Conservation (phyloP, 1,140 invertebrate genomes). For the Bombus difficillimus region DNA sequence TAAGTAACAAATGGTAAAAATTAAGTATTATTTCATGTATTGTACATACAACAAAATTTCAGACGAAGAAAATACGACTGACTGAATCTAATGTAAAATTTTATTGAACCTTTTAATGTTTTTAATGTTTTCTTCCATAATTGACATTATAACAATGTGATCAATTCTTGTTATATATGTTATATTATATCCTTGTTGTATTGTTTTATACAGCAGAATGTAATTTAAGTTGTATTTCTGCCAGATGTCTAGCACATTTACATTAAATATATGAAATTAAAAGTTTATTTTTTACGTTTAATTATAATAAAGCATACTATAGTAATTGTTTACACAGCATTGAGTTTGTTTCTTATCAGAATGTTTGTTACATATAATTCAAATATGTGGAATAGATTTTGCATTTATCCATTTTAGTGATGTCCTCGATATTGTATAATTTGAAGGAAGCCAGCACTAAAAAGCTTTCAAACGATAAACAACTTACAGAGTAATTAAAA, state of each 20-base stretch:
- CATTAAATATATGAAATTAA: too few relatives aligned
- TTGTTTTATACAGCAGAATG: too few relatives aligned
- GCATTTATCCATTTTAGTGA: neutral
- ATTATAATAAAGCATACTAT: too few relatives aligned
- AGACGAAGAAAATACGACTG: too few relatives aligned
- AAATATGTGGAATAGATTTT: neutral
- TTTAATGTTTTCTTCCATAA: too few relatives aligned
- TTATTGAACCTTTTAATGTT: too few relatives aligned
- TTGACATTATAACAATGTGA: neutral
- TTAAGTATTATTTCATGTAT: too few relatives aligned
- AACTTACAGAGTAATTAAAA: neutral
- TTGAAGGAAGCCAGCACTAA: neutral
- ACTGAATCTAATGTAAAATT: neutral
- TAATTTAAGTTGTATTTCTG: too few relatives aligned
- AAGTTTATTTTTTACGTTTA: too few relatives aligned
- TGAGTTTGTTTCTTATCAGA: neutral
- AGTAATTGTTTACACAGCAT: neutral
- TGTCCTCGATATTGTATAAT: neutral
- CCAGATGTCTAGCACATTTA: too few relatives aligned
- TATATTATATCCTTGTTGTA: neutral
- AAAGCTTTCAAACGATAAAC: slow-evolving; percentile 1
- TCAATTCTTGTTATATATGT: neutral
- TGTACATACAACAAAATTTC: too few relatives aligned
- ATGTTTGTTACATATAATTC: neutral
- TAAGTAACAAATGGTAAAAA: neutral